These are phyloP conservation scores for Drosophila arizonae DNA, from an alignment of 1,140 invertebrate genomes.

Conservation along the genomic window DNA sequence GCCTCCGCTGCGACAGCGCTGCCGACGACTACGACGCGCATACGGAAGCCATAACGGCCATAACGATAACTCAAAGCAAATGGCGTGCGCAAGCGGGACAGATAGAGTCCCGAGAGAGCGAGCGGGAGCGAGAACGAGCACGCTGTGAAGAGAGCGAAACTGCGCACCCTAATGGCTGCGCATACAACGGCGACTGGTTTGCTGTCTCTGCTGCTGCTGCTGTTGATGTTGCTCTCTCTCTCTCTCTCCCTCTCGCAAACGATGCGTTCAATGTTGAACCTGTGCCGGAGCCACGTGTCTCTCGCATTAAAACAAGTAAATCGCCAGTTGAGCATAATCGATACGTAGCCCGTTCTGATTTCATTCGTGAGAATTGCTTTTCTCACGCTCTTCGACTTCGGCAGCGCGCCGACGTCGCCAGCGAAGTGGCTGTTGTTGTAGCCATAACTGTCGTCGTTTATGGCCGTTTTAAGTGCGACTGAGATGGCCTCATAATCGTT, in stretches of 20 bases:
- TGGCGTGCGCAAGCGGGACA: constrained; percentile 49
- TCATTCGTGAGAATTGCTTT: constrained; percentile 77
- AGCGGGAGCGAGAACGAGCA: constrained; percentile 21
- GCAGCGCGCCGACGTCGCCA: constrained; percentile 47
- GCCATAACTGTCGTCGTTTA: constrained; percentile 81
- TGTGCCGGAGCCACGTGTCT: constrained; percentile 70
- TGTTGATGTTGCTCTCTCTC: constrained; percentile 11
- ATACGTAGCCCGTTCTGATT: constrained; percentile 69
- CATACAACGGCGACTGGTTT: constrained; percentile 41
- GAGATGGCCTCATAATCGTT: constrained; percentile 83
- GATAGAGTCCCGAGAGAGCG: constrained; percentile 22
- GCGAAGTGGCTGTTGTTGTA: constrained; percentile 48
- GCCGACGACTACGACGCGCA: constrained; percentile 45
- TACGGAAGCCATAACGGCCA: constrained; percentile 82
- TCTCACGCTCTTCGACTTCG: constrained; percentile 72
- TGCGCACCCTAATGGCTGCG: constrained; percentile 73
- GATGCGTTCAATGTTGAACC: constrained; percentile 20
- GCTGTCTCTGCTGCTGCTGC: constrained; percentile 19
- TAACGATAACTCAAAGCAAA: constrained; percentile 80
- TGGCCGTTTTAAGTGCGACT: constrained; percentile 82
- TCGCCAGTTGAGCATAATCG: constrained; percentile 78
- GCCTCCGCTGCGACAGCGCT: constrained; percentile 49
- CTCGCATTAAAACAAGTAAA: constrained; percentile 75
- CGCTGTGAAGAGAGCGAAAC: constrained; percentile 39
- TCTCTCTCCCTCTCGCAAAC: constrained; percentile 25